Evolutionary conservation across 2,797 vertebrate genomes (phyloP).

Genomic region (Orestias chungarensis): DNA sequence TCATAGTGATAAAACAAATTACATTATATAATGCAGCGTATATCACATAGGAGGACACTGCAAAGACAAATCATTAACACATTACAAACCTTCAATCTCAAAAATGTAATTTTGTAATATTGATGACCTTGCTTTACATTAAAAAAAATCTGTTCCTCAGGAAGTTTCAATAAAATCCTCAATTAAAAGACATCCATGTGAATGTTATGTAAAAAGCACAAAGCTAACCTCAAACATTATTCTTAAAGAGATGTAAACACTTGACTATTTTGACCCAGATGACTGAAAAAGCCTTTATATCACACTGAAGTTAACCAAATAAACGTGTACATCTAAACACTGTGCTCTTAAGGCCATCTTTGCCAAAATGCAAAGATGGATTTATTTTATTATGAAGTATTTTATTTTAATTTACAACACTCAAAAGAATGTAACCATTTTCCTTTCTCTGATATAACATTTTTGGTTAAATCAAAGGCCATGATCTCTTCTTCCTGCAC

Average conservation of each 20-base stretch:
- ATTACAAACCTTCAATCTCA: no score
- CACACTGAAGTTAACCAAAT: background rate
- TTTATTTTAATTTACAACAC: background rate
- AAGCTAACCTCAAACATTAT: background rate
- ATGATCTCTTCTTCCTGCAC: background rate
- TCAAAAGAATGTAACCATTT: background rate
- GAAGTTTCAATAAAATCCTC: background rate
- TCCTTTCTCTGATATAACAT: background rate
- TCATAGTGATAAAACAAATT: no score
- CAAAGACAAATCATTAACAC: no score
- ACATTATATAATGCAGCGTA: no score
- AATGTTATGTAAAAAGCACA: background rate
- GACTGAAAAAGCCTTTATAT: background rate
- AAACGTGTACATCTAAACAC: background rate
- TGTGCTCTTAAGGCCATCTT: background rate
- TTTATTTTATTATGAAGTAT: background rate
- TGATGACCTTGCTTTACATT: no score
- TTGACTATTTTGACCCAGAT: background rate
- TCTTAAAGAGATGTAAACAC: background rate
- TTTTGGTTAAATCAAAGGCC: background rate
- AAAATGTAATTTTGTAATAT: no score
- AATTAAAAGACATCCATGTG: background rate
- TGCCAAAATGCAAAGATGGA: background rate
- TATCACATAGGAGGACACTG: no score
- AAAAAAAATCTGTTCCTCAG: background rate